phyloP scores from a whole-genome alignment of 2,888 invertebrate species.

The Drosophila parthenogenetica region DNA sequence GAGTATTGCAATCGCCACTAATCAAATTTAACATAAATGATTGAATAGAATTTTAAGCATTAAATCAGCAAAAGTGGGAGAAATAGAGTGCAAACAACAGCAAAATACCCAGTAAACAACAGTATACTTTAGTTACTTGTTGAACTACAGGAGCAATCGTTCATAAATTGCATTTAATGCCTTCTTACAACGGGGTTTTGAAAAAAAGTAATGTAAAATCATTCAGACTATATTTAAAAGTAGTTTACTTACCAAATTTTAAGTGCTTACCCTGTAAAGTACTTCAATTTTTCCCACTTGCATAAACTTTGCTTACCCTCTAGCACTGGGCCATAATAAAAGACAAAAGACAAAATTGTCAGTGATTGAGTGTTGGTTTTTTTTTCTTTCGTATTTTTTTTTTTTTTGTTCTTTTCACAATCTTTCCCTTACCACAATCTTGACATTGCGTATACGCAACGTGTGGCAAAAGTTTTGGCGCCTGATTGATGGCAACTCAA shows the following conservation, averaged over 20 bases:
- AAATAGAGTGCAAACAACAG: neutral
- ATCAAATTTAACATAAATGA: slow-evolving; percentile 81
- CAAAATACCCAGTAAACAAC: neutral
- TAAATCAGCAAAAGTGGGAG: slow-evolving; percentile 39
- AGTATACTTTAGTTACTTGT: too few species aligned
- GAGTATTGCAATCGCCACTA: slow-evolving; percentile 47
- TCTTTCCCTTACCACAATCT: slow-evolving; percentile 34
- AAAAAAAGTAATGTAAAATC: too few species aligned
- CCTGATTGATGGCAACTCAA: slow-evolving; percentile 65
- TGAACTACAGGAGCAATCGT: too few species aligned
- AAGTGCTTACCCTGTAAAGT: too few species aligned
- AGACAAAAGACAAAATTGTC: slow-evolving; percentile 51
- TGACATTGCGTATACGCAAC: slow-evolving; percentile 51
- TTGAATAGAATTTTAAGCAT: slow-evolving; percentile 77
- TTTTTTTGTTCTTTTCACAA: slow-evolving; percentile 23
- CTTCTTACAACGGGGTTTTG: too few species aligned
- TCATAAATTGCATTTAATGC: too few species aligned
- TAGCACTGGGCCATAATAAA: neutral
- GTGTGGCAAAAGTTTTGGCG: slow-evolving; percentile 50
- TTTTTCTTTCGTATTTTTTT: neutral
- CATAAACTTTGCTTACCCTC: neutral
- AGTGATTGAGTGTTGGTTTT: slow-evolving; percentile 66
- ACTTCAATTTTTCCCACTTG: too few species aligned
- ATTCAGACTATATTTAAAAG: too few species aligned
- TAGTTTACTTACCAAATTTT: too few species aligned